phyloP scores from a whole-genome alignment of 2,888 invertebrate species.

The Pollenia griseotomentosa region DNA sequence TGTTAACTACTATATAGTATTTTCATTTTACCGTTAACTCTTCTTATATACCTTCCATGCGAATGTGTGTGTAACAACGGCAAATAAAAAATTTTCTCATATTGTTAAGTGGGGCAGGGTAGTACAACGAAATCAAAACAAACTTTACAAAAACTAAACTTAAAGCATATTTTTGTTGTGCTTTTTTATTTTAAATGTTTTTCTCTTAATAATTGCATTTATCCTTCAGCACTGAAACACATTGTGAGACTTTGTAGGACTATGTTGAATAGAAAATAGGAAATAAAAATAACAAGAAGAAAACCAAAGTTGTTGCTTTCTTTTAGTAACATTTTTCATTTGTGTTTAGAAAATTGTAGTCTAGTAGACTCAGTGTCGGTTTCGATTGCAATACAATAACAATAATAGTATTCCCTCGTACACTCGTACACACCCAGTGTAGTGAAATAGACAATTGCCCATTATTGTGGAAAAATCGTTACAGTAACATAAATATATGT shows the following conservation, averaged over 20 bases:
- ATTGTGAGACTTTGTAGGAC: background rate
- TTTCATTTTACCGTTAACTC: background rate
- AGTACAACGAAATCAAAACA: conserved; percentile 64
- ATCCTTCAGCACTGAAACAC: conserved; percentile 3
- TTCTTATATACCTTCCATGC: background rate
- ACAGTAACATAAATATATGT: conserved; percentile 49
- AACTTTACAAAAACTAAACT: conserved; percentile 47
- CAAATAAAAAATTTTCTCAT: background rate
- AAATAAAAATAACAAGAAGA: conserved; percentile 9
- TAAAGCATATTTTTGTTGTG: conserved; percentile 30
- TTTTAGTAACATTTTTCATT: conserved; percentile 1
- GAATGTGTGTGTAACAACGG: background rate
- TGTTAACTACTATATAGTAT: conserved; percentile 30
- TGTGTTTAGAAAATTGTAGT: conserved; percentile 27
- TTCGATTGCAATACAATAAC: conserved; percentile 37
- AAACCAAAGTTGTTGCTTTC: conserved; percentile 57
- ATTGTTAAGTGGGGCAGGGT: conserved; percentile 6
- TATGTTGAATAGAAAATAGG: background rate
- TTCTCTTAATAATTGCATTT: conserved; percentile 6
- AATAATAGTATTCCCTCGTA: conserved; percentile 19
- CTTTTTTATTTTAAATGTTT: conserved; percentile 44
- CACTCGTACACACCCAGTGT: conserved; percentile 10
- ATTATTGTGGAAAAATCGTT: conserved; percentile 71
- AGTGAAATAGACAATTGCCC: conserved; percentile 26
- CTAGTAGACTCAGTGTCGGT: conserved; percentile 60